These are phyloP conservation scores for Plemyria rubiginata DNA, from an alignment of 2,888 invertebrate genomes.

Conservation along the genomic window DNA sequence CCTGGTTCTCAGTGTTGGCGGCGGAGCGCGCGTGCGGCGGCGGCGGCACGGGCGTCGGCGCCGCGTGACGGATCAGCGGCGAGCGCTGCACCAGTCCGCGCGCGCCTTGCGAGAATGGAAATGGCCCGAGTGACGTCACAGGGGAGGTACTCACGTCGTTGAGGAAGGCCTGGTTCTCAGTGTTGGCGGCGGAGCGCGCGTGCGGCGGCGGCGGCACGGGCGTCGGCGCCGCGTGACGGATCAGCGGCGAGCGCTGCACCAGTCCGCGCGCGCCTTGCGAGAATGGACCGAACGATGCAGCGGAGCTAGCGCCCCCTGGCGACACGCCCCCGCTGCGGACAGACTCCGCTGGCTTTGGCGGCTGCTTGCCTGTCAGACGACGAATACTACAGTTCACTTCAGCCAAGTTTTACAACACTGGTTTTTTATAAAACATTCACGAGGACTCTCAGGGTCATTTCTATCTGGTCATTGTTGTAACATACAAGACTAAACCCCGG, in stretches of 20 bases:
- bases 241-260: conserved; percentile 95
- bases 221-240: conserved; percentile 90
- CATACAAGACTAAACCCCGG: too few species aligned
- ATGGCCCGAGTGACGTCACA: conserved; percentile 53
- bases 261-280: conserved; percentile 91
- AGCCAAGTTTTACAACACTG: too few species aligned
- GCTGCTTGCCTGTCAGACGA: conserved; percentile 58
- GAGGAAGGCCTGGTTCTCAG: conserved; percentile 96
- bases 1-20: conserved; percentile 93
- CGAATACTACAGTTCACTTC: neutral
- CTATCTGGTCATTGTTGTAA: too few species aligned
- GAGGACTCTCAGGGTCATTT: too few species aligned
- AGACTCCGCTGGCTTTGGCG: conserved; percentile 39
- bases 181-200: conserved; percentile 90
- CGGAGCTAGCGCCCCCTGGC: conserved; percentile 42
- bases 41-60: conserved; percentile 86
- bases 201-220: conserved; percentile 87
- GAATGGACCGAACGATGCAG: conserved; percentile 74
- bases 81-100: conserved; percentile 95
- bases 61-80: conserved; percentile 93
- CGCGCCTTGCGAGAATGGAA: conserved; percentile 86
- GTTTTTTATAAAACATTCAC: too few species aligned
- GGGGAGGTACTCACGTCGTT: conserved; percentile 91
- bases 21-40: too few species aligned
- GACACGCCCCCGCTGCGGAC: conserved; percentile 35